phyloP scores from a whole-genome alignment of 2,888 invertebrate genomes.

The Rhimphoctona megacephalus region DNA sequence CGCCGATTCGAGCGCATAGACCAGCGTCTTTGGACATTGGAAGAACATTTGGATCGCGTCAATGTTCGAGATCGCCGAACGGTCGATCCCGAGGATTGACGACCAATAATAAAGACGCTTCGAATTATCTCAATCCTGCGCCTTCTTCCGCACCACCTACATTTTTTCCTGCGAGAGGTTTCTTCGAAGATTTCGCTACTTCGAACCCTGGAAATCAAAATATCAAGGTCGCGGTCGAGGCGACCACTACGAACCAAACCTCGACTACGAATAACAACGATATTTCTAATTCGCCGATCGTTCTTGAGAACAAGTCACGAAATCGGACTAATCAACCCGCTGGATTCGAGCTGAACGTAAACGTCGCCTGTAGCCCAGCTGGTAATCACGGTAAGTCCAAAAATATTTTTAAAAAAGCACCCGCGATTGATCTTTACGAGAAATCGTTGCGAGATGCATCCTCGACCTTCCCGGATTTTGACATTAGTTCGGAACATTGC shows the following conservation, averaged over 20 bases:
- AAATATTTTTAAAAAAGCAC: not conserved
- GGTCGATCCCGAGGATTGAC: conserved; percentile 36
- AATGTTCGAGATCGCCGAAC: conserved; percentile 64
- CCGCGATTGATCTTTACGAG: no score
- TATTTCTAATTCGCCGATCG: conserved; percentile 60
- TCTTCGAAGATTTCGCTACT: conserved; percentile 76
- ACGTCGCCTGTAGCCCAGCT: conserved; percentile 80
- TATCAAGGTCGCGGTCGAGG: conserved; percentile 74
- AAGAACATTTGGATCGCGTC: conserved; percentile 67
- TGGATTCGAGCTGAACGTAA: conserved; percentile 81
- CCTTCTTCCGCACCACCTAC: conserved; percentile 79
- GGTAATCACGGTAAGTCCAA: conserved; percentile 77
- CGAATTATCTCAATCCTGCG: conserved; percentile 62
- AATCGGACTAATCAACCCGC: conserved; percentile 77
- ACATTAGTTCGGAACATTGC: no score
- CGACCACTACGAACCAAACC: conserved; percentile 78
- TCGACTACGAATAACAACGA: conserved; percentile 69
- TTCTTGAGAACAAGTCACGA: conserved; percentile 50
- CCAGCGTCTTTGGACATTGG: conserved; percentile 81
- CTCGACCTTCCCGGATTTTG: no score
- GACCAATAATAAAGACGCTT: conserved; percentile 59
- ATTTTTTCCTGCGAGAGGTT: conserved; percentile 74
- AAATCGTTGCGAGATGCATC: no score
- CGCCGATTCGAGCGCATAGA: conserved; percentile 72
- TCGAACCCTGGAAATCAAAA: conserved; percentile 66